Evolutionary conservation across 2,888 invertebrate genomes (phyloP).

Genomic region (Epinotia nisella): DNA sequence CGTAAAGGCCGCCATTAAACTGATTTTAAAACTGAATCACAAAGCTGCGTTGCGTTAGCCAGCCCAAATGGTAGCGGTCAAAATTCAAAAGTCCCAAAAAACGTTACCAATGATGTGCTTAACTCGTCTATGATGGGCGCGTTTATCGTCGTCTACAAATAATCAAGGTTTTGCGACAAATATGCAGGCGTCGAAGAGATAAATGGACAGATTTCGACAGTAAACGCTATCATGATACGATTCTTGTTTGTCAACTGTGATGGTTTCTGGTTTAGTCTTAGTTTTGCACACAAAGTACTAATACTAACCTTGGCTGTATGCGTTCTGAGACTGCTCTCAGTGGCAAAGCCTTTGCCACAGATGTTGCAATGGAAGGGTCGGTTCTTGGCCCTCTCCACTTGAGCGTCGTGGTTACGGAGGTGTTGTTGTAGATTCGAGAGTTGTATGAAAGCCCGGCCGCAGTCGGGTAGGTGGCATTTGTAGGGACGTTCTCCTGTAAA

Average conservation of each 20-base stretch:
- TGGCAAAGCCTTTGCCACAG: constrained; percentile 98
- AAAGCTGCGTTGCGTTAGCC: not conserved
- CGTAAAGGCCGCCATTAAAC: not conserved
- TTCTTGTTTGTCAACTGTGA: not conserved
- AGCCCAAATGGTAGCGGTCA: not conserved
- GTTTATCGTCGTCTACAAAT: too few species aligned
- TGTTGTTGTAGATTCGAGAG: constrained; percentile 98
- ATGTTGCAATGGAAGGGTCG: constrained; percentile 98
- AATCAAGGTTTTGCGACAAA: not conserved
- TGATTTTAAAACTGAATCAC: not conserved
- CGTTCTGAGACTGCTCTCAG: constrained; percentile 96
- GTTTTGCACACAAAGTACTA: not conserved
- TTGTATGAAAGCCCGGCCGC: constrained; percentile 98
- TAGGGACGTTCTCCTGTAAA: constrained; percentile 96
- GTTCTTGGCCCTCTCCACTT: constrained; percentile 97
- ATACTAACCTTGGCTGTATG: constrained; percentile 98
- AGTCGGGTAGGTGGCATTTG: constrained; percentile 97
- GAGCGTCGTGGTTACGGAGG: constrained; percentile 97
- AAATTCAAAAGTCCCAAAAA: not conserved
- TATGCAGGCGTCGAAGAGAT: not conserved
- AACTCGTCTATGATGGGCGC: too few species aligned
- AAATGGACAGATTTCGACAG: not conserved
- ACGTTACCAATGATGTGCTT: not conserved
- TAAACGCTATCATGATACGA: not conserved
- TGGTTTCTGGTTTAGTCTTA: not conserved